These are phyloP conservation scores for Chanos chanos DNA, from an alignment of 2,797 vertebrate genomes.

Conservation along the genomic window DNA sequence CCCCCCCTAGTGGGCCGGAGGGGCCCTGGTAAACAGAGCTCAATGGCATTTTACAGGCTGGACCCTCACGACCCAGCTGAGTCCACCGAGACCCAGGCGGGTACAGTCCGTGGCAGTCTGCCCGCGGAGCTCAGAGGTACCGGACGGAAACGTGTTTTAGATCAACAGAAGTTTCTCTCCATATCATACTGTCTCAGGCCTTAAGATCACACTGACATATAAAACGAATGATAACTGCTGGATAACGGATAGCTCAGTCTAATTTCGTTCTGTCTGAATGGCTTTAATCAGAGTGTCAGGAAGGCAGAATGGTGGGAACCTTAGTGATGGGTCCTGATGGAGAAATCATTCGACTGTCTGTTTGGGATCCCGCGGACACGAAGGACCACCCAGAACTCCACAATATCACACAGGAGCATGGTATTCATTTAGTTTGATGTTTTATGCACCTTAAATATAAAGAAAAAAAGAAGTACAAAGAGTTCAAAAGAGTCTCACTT, in stretches of 20 bases:
- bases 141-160: not conserved
- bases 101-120: constrained; percentile 40
- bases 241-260: too few species aligned
- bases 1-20: constrained; percentile 49
- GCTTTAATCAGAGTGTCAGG: constrained; percentile 62
- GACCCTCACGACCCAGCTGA: constrained; percentile 31
- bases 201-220: too few species aligned
- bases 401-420: constrained; percentile 47
- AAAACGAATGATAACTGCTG: too few species aligned
- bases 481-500: too few species aligned
- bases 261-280: constrained; percentile 35
- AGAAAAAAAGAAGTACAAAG: too few species aligned
- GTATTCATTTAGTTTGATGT: constrained; percentile 49
- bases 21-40: constrained; percentile 56
- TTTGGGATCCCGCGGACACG: constrained; percentile 45
- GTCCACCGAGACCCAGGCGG: constrained; percentile 12
- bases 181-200: not conserved
- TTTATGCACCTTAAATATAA: too few species aligned
- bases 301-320: constrained; percentile 51
- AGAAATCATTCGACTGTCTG: constrained; percentile 62
- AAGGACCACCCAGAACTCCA: constrained; percentile 39
- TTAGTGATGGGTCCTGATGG: constrained; percentile 68
- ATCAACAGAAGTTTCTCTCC: not conserved
- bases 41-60: constrained; percentile 48
- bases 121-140: constrained; percentile 68